phyloP scores from a whole-genome alignment of 2,797 vertebrate species.

The Notamacropus eugenii region DNA sequence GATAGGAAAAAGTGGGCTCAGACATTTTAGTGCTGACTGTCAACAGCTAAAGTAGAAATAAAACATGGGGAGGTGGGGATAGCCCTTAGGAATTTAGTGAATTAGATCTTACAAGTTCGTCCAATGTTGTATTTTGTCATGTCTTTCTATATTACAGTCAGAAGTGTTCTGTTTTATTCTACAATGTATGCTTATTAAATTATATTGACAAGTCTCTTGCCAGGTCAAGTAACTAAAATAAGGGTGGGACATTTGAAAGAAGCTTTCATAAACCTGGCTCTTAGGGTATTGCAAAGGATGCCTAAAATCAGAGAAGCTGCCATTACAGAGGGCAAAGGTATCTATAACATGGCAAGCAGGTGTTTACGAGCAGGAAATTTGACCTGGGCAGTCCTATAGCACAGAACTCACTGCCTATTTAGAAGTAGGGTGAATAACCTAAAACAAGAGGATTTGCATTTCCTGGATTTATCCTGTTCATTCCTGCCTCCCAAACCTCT shows the following conservation, averaged over 20 bases:
- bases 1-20: neutral
- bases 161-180: neutral
- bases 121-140: neutral
- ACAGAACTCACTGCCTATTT: neutral
- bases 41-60: neutral
- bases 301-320: neutral
- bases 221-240: neutral
- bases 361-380: neutral
- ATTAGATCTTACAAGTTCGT: neutral
- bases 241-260: neutral
- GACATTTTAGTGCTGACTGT: neutral
- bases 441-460: neutral
- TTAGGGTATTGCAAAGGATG: neutral
- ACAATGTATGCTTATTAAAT: neutral
- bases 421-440: neutral
- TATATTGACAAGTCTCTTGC: neutral
- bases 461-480: neutral
- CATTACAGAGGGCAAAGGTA: neutral
- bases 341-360: accelerated
- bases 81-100: neutral
- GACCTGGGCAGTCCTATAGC: neutral
- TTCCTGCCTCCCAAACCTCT: neutral
- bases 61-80: neutral
- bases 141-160: neutral
- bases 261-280: neutral